phyloP scores from a whole-genome alignment of 2,797 vertebrate species.

The Argya squamiceps region DNA sequence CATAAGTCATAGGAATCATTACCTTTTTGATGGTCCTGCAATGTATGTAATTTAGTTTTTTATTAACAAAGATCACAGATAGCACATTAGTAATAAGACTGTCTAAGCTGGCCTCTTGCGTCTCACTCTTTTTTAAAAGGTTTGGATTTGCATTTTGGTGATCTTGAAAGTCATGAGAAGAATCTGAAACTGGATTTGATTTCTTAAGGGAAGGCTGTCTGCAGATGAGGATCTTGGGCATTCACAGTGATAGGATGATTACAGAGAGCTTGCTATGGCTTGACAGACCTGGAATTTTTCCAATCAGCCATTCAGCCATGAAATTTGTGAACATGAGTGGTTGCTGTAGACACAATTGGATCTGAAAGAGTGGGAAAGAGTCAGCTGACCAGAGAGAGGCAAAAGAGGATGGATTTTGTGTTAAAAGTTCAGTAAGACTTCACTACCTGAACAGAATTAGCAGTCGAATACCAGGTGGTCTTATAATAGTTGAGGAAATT shows the following conservation, averaged over 20 bases:
- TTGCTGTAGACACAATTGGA: background rate
- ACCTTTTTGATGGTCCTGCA: background rate
- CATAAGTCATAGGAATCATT: background rate
- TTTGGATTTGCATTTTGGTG: background rate
- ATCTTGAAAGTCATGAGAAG: background rate
- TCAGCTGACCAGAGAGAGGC: background rate
- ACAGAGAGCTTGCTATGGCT: background rate
- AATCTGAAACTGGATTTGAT: background rate
- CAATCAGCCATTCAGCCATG: background rate
- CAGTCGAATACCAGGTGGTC: background rate
- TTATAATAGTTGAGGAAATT: background rate
- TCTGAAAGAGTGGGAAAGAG: background rate
- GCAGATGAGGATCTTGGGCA: background rate
- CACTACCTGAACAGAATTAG: background rate
- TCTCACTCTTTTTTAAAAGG: background rate
- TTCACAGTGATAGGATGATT: background rate
- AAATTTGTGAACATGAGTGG: background rate
- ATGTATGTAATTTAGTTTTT: rapidly evolving
- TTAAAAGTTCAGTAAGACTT: background rate
- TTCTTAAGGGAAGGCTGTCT: background rate
- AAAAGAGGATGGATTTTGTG: background rate
- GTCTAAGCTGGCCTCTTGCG: background rate
- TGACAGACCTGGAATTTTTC: background rate
- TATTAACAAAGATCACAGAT: background rate
- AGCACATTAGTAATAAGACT: background rate